Evolutionary conservation across 2,797 vertebrate species (phyloP), one percentile per base, ranked within the genome.

Genomic region (Phrynocephalus guinanensis): DNA sequence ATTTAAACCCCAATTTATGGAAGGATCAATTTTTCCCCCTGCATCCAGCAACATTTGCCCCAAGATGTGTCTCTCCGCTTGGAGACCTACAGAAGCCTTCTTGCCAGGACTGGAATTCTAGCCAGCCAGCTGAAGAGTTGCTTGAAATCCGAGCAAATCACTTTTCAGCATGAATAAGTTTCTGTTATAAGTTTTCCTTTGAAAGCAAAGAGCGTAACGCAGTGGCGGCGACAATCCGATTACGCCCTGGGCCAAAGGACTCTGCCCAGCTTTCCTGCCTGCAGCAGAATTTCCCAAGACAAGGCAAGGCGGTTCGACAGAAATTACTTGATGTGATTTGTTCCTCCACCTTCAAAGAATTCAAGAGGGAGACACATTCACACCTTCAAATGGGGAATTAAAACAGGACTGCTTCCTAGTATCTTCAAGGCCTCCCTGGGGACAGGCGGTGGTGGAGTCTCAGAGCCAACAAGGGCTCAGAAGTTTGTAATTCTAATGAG

Each of bases 211-310:
- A n/a, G 44, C 67, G 66, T 28, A 38, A 6, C 30, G 52, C 38
- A 80, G n/a, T 18, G 76, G 63, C 72, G 38, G 56, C 66, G 71
- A 82, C 52, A 30, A 66, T 18, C 44, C 16, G 76, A 70, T 78
- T 56, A 78, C 28, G 86, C 73, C 44, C n/a, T 78, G 52, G 75
- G 79, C 88, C 71, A 72, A 83, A 78, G 20, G 20, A 6, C 13
- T 52, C 73, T 60, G 66, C 56, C 75, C 30, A 24, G 16, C 5
- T 22, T 68, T 16, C 26, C 10, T 50, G 10, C 76, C 28, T n/a
- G 10, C 52, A 8, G 72, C 28, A 22, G 50, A 71, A 70, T 63
- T 71, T 77, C 71, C 18, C 33, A 70, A 3, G 30, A 48, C 77
- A 63, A 82, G 71, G 50, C 10, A 30, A 48, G 3, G 6, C 28